These are phyloP conservation scores for Agonopterix arenella DNA, from an alignment of 2,888 invertebrate species.

Conservation along the genomic window DNA sequence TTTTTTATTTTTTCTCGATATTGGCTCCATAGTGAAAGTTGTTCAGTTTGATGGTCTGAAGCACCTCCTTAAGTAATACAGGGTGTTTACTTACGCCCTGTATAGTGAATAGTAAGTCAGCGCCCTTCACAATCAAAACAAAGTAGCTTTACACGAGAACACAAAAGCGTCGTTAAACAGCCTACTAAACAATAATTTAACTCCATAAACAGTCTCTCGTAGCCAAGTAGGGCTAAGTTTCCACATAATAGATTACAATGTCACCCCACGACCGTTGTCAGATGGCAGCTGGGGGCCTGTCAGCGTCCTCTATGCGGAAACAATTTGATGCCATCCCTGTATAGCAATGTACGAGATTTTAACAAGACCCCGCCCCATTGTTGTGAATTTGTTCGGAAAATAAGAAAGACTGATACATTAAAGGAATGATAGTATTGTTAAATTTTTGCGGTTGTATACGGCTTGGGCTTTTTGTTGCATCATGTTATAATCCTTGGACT, in stretches of 20 bases:
- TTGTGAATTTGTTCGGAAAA: constrained; percentile 7
- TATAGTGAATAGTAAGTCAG: no score
- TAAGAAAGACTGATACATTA: background rate
- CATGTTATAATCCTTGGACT: no score
- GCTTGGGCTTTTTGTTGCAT: background rate
- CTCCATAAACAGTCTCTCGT: constrained; percentile 1
- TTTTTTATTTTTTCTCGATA: no score
- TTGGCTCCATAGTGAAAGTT: no score
- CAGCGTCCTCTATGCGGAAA: constrained; percentile 27
- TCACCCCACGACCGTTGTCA: constrained; percentile 53
- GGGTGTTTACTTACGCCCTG: no score
- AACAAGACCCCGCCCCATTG: constrained; percentile 13
- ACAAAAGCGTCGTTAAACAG: no score
- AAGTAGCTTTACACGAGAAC: no score
- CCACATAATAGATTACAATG: constrained; percentile 52
- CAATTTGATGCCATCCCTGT: constrained; percentile 24
- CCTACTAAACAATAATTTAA: constrained; percentile 2
- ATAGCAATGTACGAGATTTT: constrained; percentile 21
- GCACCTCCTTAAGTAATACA: no score
- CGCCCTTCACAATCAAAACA: no score
- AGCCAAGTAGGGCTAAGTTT: constrained; percentile 10
- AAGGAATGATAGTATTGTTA: background rate
- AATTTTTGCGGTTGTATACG: background rate
- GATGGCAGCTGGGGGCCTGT: constrained; percentile 42
- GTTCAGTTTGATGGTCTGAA: no score